phyloP scores from a whole-genome alignment of 2,797 vertebrate genomes.

The Galaxias olidus region DNA sequence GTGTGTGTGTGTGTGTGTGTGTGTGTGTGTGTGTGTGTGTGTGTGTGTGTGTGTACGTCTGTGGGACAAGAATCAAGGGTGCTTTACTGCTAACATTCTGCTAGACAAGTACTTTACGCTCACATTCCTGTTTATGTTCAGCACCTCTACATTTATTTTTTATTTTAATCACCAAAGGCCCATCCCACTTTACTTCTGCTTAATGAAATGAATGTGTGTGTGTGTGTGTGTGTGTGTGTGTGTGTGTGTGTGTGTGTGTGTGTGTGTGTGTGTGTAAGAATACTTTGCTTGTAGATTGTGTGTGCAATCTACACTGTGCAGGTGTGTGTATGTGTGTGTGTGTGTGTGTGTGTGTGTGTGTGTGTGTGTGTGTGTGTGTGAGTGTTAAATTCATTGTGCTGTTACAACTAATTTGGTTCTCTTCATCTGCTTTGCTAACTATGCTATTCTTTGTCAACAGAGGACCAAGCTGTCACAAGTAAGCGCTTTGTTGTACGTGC shows the following conservation, averaged over 20 bases:
- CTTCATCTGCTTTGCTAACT: slow-evolving; percentile 31
- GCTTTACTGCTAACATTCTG: slow-evolving; percentile 27
- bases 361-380: not conserved
- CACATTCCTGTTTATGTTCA: slow-evolving; percentile 15
- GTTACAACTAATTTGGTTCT: too few species aligned
- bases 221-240: slow-evolving; percentile 5
- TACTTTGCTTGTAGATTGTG: too few species aligned
- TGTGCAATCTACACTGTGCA: not conserved
- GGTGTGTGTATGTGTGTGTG: slow-evolving; percentile 5
- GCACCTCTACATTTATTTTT: not conserved
- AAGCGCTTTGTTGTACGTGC: slow-evolving; percentile 21
- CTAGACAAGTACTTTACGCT: slow-evolving; percentile 2
- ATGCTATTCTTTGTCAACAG: slow-evolving; percentile 52
- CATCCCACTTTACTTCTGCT: too few species aligned
- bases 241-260: slow-evolving; percentile 6
- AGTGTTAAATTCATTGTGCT: not conserved
- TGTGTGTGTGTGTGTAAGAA: slow-evolving; percentile 14
- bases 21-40: slow-evolving; percentile 14
- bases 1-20: slow-evolving; percentile 9
- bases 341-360: not conserved
- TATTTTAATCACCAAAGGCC: not conserved
- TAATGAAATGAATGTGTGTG: too few species aligned
- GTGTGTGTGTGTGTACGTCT: slow-evolving; percentile 1
- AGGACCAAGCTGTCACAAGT: slow-evolving; percentile 39
- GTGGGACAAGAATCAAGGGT: too few species aligned